These are phyloP conservation scores for Paedocypris sp. DNA, from an alignment of 2,113 vertebrate genomes.

Conservation along the genomic window DNA sequence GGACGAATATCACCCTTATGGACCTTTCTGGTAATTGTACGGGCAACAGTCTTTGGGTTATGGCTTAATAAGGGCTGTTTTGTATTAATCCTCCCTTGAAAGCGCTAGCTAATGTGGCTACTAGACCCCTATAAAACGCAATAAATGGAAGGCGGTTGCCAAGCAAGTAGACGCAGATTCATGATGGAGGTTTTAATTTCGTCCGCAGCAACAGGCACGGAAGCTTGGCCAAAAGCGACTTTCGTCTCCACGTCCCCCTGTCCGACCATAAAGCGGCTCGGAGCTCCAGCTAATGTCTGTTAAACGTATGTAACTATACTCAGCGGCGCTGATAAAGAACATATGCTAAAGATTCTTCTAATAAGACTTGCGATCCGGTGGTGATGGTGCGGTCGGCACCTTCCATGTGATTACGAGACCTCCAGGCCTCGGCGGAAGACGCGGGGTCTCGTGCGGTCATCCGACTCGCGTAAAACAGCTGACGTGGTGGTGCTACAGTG, in stretches of 20 bases:
- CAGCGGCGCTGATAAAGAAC: constrained; percentile 52
- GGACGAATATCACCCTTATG: constrained; percentile 52
- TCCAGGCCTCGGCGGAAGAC: constrained; percentile 22
- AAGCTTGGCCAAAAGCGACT: constrained; percentile 51
- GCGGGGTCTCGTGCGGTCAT: constrained; percentile 24
- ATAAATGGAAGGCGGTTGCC: constrained; percentile 58
- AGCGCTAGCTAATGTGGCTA: constrained; percentile 62
- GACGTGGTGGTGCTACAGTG: constrained; percentile 5
- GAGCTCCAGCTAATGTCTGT: constrained; percentile 52
- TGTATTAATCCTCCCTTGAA: constrained; percentile 65
- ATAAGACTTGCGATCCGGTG: constrained; percentile 35
- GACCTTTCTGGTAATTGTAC: constrained; percentile 49
- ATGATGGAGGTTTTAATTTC: constrained; percentile 47
- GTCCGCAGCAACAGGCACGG: constrained; percentile 56
- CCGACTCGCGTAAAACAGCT: constrained; percentile 30
- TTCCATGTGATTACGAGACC: constrained; percentile 40
- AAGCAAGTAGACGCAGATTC: constrained; percentile 50
- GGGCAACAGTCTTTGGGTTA: constrained; percentile 52
- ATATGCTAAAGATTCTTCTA: constrained; percentile 53
- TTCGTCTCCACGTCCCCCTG: constrained; percentile 50
- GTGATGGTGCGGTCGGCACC: constrained; percentile 38
- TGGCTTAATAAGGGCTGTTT: constrained; percentile 67
- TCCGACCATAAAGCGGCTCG: constrained; percentile 54
- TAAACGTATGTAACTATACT: constrained; percentile 48
- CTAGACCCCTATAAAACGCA: constrained; percentile 63